Evolutionary conservation across 2,113 vertebrate species (phyloP).

Genomic region (Microtus montanus): DNA sequence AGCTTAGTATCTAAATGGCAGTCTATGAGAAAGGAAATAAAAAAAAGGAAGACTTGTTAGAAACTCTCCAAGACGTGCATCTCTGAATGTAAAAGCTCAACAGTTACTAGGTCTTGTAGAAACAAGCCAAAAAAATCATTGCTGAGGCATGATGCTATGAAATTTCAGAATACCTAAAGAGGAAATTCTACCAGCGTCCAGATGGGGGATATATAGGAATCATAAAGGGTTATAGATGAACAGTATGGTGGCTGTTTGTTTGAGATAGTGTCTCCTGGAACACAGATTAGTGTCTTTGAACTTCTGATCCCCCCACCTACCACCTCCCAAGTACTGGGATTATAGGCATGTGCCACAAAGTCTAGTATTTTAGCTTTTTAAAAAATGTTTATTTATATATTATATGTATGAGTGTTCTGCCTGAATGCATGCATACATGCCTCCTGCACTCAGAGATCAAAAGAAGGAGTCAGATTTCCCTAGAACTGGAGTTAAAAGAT

Average conservation of each 20-base stretch:
- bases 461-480: background rate
- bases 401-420: background rate
- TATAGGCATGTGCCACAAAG: background rate
- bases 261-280: background rate
- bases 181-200: background rate
- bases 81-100: background rate
- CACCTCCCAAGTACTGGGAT: background rate
- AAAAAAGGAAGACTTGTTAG: constrained; percentile 21
- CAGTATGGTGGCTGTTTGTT: background rate
- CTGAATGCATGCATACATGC: background rate
- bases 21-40: background rate
- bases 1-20: constrained; percentile 9
- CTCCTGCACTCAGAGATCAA: background rate
- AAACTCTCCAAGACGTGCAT: background rate
- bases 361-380: background rate
- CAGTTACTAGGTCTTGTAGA: background rate
- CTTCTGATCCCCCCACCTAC: background rate
- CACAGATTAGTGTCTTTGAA: background rate
- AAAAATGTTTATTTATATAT: background rate
- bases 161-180: constrained; percentile 12
- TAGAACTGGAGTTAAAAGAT: background rate
- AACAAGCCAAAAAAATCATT: background rate
- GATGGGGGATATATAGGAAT: background rate
- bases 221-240: background rate
- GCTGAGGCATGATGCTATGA: background rate